Evolutionary conservation across 2,888 invertebrate species (phyloP).

Genomic region (Unio pictorum): DNA sequence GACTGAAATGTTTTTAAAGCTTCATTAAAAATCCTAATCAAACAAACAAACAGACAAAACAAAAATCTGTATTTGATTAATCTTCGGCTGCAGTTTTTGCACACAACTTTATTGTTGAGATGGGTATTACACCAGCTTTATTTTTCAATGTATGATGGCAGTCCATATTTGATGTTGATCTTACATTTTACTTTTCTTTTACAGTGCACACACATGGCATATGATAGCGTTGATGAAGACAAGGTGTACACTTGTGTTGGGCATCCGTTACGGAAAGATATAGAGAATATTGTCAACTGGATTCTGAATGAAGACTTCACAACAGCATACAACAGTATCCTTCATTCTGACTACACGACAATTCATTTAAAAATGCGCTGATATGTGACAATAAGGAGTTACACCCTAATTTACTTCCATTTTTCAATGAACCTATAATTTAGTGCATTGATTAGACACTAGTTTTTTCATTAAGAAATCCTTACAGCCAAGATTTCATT

Average conservation of each 20-base stretch:
- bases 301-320: slow-evolving; percentile 81
- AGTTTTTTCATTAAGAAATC: no score
- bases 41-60: no score
- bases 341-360: slow-evolving; percentile 21
- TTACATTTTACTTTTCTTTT: slow-evolving; percentile 20
- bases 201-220: slow-evolving; percentile 92
- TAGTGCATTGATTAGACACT: no score
- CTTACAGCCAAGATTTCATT: no score
- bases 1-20: no score
- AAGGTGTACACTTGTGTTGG: slow-evolving; percentile 97
- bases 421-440: background rate
- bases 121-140: no score
- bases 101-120: no score
- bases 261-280: slow-evolving; percentile 91
- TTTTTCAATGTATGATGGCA: no score
- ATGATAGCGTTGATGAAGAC: slow-evolving; percentile 88
- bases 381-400: background rate
- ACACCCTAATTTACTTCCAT: background rate
- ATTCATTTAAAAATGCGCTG: background rate
- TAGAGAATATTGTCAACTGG: slow-evolving; percentile 90
- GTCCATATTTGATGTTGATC: background rate
- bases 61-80: no score
- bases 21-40: no score
- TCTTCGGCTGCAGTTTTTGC: no score
- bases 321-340: slow-evolving; percentile 84